Evolutionary conservation across 2,888 invertebrate species (phyloP).

Genomic region (Crossocerus cetratus): DNA sequence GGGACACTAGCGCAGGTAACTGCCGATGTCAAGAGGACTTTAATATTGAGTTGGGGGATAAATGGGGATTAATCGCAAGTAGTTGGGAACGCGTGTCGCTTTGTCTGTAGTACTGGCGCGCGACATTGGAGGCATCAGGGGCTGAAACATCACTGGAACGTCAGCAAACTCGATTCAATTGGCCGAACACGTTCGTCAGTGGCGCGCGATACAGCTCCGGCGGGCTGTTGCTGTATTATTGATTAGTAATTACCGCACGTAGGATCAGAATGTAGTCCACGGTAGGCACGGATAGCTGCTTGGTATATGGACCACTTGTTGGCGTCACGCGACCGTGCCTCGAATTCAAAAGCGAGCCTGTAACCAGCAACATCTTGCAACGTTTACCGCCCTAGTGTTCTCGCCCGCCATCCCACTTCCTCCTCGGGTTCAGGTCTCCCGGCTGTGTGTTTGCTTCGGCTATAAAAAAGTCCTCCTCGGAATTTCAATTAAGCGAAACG

Average conservation of each 20-base stretch:
- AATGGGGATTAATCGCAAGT: background rate
- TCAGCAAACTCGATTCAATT: constrained; percentile 49
- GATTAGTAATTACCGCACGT: constrained; percentile 74
- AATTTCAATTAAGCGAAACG: constrained; percentile 36
- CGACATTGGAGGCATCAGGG: background rate
- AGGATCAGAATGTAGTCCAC: constrained; percentile 65
- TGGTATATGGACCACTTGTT: constrained; percentile 75
- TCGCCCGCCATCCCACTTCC: constrained; percentile 27
- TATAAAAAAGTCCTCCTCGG: constrained; percentile 28
- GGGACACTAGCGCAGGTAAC: background rate
- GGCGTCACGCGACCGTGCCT: constrained; percentile 67
- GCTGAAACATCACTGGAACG: background rate
- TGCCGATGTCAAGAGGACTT: background rate
- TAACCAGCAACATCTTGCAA: constrained; percentile 48
- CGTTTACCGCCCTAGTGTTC: background rate
- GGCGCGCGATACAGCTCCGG: constrained; percentile 45
- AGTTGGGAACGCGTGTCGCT: background rate
- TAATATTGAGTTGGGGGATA: background rate
- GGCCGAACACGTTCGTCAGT: constrained; percentile 57
- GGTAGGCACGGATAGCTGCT: constrained; percentile 63
- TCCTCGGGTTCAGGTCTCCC: constrained; percentile 30
- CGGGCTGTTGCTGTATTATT: constrained; percentile 61
- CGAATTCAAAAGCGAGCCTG: constrained; percentile 66
- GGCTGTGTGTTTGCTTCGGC: constrained; percentile 14
- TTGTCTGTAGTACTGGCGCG: background rate